Conservation (phyloP, 2,113 vertebrate genomes). For the Carassius carassius region DNA sequence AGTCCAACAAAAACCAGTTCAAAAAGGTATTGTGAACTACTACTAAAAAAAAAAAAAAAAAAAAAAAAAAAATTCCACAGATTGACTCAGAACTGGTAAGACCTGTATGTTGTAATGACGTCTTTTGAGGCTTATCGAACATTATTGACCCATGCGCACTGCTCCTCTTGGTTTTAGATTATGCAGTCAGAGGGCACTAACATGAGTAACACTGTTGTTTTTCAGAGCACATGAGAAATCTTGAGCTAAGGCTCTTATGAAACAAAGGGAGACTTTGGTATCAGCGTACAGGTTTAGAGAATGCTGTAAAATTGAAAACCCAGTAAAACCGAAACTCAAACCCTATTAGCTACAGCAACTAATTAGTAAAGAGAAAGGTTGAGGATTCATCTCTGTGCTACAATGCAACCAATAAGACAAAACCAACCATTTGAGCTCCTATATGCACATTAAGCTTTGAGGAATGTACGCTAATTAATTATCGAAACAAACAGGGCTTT, state of each 20-base stretch:
- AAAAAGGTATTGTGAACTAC: not conserved
- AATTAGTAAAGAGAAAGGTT: conserved; percentile 33
- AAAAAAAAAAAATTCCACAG: no score
- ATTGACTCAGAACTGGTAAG: not conserved
- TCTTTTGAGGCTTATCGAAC: not conserved
- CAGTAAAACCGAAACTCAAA: conserved; percentile 60
- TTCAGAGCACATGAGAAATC: conserved; percentile 65
- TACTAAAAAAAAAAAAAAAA: no score
- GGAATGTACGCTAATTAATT: not conserved
- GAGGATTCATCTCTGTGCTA: not conserved
- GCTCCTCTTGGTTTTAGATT: not conserved
- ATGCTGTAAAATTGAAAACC: conserved; percentile 49
- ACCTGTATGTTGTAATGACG: not conserved
- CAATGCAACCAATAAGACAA: not conserved
- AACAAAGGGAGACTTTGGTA: conserved; percentile 68
- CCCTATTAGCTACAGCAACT: conserved; percentile 58
- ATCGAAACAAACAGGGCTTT: not conserved
- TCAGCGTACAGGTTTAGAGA: conserved; percentile 32
- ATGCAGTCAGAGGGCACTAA: conserved; percentile 16
- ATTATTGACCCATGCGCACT: not conserved
- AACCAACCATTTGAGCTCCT: not conserved
- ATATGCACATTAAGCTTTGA: not conserved
- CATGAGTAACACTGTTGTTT: conserved; percentile 26
- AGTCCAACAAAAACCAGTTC: not conserved
- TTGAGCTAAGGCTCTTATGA: conserved; percentile 74